Conservation (phyloP, 2,888 invertebrate genomes). For the Erynnis tages region DNA sequence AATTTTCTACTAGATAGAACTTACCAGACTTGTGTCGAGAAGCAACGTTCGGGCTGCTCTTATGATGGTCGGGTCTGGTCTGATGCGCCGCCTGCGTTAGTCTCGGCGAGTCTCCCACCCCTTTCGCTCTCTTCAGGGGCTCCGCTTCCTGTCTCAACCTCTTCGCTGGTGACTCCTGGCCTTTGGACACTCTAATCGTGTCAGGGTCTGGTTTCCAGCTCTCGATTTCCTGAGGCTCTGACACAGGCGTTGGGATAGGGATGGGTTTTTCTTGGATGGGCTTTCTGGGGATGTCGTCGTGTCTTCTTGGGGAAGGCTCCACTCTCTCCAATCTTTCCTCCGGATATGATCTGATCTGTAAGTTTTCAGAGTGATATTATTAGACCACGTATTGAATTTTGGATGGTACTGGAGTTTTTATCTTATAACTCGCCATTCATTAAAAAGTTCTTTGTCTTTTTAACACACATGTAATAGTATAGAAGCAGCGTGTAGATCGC, state of each 20-base stretch:
- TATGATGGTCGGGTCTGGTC: slow-evolving; percentile 76
- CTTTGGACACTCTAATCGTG: slow-evolving; percentile 62
- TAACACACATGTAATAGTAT: no score
- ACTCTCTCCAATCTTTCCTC: slow-evolving; percentile 58
- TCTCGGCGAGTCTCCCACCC: slow-evolving; percentile 64
- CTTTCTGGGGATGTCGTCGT: slow-evolving; percentile 55
- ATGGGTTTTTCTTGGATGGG: slow-evolving; percentile 28
- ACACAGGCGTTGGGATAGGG: slow-evolving; percentile 29
- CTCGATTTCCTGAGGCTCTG: slow-evolving; percentile 45
- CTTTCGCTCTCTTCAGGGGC: slow-evolving; percentile 69
- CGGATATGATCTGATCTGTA: slow-evolving; percentile 60
- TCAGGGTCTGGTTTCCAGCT: slow-evolving; percentile 69
- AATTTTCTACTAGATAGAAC: slow-evolving; percentile 26
- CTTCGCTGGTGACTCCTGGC: slow-evolving; percentile 71
- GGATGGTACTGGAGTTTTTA: background rate
- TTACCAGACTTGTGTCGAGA: slow-evolving; percentile 69
- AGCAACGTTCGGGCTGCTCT: slow-evolving; percentile 84
- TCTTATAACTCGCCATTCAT: no score
- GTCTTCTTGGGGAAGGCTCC: slow-evolving; percentile 48
- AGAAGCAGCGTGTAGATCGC: no score
- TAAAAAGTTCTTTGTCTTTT: no score
- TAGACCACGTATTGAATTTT: no score
- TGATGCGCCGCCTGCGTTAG: slow-evolving; percentile 60
- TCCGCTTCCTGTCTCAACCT: slow-evolving; percentile 72
- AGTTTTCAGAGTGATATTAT: background rate